These are phyloP conservation scores for Mythimna vitellina DNA, from an alignment of 2,888 invertebrate genomes.

Conservation along the genomic window DNA sequence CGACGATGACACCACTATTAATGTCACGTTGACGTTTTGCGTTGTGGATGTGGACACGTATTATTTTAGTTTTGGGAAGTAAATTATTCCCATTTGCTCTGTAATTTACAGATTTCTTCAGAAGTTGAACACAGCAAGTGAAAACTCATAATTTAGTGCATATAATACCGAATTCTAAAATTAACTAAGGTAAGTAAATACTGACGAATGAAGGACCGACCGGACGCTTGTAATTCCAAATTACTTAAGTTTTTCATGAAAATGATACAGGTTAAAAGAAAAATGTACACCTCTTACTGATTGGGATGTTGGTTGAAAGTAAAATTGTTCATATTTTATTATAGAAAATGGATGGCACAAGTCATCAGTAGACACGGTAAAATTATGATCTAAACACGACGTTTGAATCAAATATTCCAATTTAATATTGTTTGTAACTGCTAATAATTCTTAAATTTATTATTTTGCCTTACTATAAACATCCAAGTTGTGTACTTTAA, in stretches of 20 bases:
- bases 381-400: conserved; percentile 1
- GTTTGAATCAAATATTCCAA: not conserved
- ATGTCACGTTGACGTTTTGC: conserved; percentile 66
- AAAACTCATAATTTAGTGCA: conserved; percentile 16
- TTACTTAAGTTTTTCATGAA: conserved; percentile 23
- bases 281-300: not conserved
- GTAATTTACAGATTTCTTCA: conserved; percentile 16
- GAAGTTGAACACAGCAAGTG: conserved; percentile 7
- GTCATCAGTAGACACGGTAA: not conserved
- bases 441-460: not conserved
- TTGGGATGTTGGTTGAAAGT: not conserved
- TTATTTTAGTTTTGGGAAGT: conserved; percentile 60
- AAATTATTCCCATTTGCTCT: conserved; percentile 31
- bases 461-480: not conserved
- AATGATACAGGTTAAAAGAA: not conserved
- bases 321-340: not conserved
- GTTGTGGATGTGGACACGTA: conserved; percentile 81
- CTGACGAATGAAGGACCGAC: conserved; percentile 24
- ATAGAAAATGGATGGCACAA: not conserved
- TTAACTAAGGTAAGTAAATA: conserved; percentile 51
- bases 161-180: conserved; percentile 1
- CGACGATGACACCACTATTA: conserved; percentile 11
- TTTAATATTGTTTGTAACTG: not conserved
- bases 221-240: conserved; percentile 31
- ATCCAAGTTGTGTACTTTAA: not conserved